Evolutionary conservation across 2,797 vertebrate genomes (phyloP), one percentile per base, ranked within the genome.

Genomic region (Halcyon smyrnensis): DNA sequence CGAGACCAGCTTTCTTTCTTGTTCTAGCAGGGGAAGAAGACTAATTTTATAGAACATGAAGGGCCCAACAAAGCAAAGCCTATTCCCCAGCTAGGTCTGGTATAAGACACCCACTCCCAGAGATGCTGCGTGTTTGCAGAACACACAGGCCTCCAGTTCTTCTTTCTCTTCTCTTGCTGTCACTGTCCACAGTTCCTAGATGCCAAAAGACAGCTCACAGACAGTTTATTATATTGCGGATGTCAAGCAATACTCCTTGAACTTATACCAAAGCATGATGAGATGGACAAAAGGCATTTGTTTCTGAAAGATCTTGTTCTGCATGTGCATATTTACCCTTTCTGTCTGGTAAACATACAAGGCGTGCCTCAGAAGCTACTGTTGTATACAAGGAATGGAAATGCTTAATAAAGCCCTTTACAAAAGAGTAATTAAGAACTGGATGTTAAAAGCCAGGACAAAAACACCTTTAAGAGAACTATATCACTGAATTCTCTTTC

Each of bases 291-390:
- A 32, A 2, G 17, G 62, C 19, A 14, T 82, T 71, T 6, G 1
- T 32, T 71, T 68, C 43, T 18, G 10, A 28, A 21, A 54, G 2
- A 45, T 16, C 23, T 65, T 5, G 1, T 59, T 69, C 50, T 84
- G 14, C 5, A 24, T 1, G 0, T 18, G 8, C 2, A 2, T 51
- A 56, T 60, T 68, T 84, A 64, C 15, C 8, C 4, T 56, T 68
- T 56, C 30, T 56, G 32, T 34, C 36, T 71, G 6, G 3, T 41
- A 56, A 60, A 14, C 4, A 4, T 9, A 1, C 3, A 48, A 46
- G 6, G 12, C 34, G 10, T 70, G 9, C 21, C 34, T 83, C 43
- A 45, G 17, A 41, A 51, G 14, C 16, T 51, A 32, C 24, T 53
- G 4, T 3, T 57, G n/a, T 2, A 3, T 25, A 25, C 21, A 3